These are phyloP conservation scores for Crossocerus cetratus DNA, from an alignment of 2,888 invertebrate species.

Conservation along the genomic window DNA sequence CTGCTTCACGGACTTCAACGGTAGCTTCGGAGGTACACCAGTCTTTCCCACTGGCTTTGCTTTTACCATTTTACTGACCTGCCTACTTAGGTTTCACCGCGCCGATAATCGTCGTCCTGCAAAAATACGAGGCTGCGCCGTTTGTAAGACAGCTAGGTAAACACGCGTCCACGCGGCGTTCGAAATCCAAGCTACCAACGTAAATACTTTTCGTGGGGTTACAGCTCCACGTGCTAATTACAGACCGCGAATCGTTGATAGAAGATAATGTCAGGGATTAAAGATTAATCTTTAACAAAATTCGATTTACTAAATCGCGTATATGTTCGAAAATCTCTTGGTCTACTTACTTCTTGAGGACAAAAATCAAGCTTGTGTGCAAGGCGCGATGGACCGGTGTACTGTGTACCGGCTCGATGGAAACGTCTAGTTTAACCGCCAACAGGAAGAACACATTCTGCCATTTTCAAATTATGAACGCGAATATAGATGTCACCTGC, in stretches of 20 bases:
- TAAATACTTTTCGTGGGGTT: slow-evolving; percentile 16
- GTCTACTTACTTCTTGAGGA: not conserved
- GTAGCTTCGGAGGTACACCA: not conserved
- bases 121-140: not conserved
- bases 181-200: no score
- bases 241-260: not conserved
- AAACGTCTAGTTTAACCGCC: slow-evolving; percentile 33
- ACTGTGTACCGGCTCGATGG: slow-evolving; percentile 9
- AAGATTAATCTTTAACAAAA: not conserved
- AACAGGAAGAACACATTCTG: slow-evolving; percentile 38
- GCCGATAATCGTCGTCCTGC: not conserved
- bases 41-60: not conserved
- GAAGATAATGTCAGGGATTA: not conserved
- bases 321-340: not conserved
- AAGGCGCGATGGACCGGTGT: not conserved
- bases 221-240: slow-evolving; percentile 23
- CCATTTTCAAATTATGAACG: slow-evolving; percentile 17
- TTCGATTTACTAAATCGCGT: not conserved
- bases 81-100: not conserved
- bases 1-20: slow-evolving; percentile 9
- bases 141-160: no score
- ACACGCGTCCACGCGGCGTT: no score
- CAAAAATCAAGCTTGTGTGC: not conserved
- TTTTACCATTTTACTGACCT: slow-evolving; percentile 35
- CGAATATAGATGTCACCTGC: no score